Conservation (phyloP, 2,113 vertebrate species). For the Ciconia boyciana region DNA sequence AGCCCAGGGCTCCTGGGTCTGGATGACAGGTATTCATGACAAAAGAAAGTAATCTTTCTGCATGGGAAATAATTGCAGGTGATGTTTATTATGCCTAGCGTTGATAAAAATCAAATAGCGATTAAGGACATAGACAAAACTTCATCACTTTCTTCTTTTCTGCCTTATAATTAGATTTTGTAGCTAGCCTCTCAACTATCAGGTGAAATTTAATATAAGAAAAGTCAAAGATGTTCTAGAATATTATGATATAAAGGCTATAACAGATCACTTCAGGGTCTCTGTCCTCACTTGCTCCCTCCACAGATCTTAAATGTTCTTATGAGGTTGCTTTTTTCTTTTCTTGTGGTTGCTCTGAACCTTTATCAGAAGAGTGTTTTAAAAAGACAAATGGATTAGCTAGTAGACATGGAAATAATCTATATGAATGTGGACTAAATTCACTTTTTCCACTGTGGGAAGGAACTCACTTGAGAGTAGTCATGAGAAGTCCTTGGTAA, state of each 20-base stretch:
- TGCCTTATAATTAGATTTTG: conserved; percentile 24
- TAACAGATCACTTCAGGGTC: background rate
- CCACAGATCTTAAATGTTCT: background rate
- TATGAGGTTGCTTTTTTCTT: background rate
- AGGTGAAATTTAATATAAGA: conserved; percentile 18
- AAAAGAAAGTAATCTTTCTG: conserved; percentile 14
- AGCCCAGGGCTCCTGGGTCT: background rate
- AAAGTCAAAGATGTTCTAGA: background rate
- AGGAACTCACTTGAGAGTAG: background rate
- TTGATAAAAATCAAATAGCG: conserved; percentile 39
- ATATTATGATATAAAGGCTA: background rate
- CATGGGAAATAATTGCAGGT: conserved; percentile 4
- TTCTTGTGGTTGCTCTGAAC: background rate
- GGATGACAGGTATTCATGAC: conserved; percentile 8
- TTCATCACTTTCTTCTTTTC: conserved; percentile 27
- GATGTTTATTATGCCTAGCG: conserved; percentile 3
- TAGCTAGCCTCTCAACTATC: background rate
- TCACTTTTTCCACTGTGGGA: background rate
- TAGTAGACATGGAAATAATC: background rate
- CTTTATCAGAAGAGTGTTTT: background rate
- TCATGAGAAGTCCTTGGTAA: background rate
- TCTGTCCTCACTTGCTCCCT: conserved; percentile 9
- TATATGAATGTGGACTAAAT: background rate
- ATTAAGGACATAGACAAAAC: conserved; percentile 4
- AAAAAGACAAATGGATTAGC: background rate